These are phyloP conservation scores for Rhynchomys soricoides DNA, from an alignment of 2,113 vertebrate genomes.

Conservation along the genomic window DNA sequence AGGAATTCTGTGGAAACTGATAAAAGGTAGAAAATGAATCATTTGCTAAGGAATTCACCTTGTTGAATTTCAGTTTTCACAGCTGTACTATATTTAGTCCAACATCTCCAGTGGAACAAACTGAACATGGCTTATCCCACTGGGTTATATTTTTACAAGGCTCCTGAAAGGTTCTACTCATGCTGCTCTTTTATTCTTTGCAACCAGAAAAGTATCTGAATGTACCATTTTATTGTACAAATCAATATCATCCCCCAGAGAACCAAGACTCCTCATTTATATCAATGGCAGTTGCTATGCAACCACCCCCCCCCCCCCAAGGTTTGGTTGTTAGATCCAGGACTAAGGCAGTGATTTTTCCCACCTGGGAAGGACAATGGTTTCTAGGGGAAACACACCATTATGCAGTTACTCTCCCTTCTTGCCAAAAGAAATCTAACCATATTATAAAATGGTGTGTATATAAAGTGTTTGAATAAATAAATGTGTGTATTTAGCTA, in stretches of 20 bases:
- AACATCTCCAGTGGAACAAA: not conserved
- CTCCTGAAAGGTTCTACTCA: conserved; percentile 10
- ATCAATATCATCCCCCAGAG: conserved; percentile 64
- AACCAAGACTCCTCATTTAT: conserved; percentile 60
- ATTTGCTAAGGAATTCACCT: conserved; percentile 20
- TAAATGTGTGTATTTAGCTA: conserved; percentile 27
- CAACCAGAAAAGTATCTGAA: conserved; percentile 40
- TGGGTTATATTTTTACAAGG: conserved; percentile 1
- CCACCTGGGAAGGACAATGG: conserved; percentile 52
- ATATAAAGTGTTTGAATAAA: not conserved
- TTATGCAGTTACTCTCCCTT: conserved; percentile 22
- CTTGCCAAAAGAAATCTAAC: conserved; percentile 43
- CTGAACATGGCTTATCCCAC: not conserved
- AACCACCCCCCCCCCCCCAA: conserved; percentile 9
- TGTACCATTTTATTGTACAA: conserved; percentile 49
- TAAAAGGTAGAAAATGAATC: conserved; percentile 27
- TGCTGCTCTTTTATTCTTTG: conserved; percentile 33
- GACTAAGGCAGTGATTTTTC: conserved; percentile 52
- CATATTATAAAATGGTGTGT: not conserved
- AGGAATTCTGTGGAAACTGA: conserved; percentile 21
- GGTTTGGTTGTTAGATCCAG: conserved; percentile 49
- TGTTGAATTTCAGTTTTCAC: not conserved
- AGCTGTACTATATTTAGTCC: not conserved
- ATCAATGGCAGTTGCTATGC: conserved; percentile 67
- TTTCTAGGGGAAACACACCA: conserved; percentile 7